These are phyloP conservation scores for Piaya cayana DNA, from an alignment of 2,113 vertebrate species.

Conservation along the genomic window DNA sequence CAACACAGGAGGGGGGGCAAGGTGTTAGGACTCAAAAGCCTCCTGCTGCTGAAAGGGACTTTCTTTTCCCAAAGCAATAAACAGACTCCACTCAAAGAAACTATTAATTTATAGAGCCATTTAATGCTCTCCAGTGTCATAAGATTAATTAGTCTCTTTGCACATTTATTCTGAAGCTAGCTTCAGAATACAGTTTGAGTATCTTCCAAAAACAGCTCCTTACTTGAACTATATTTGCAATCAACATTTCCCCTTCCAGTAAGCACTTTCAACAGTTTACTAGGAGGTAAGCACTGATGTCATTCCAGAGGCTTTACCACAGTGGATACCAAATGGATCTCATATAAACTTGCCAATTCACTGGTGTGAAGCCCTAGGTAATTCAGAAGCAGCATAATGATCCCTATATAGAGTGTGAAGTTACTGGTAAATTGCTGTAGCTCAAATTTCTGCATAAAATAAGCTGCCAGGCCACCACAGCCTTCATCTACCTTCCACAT, in stretches of 20 bases:
- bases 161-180: neutral
- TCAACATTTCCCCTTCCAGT: neutral
- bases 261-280: neutral
- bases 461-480: neutral
- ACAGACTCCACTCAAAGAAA: neutral
- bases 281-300: neutral
- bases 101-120: neutral
- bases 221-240: conserved; percentile 4
- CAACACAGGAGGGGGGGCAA: neutral
- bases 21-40: neutral
- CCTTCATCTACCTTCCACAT: neutral
- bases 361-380: neutral
- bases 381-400: neutral
- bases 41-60: neutral
- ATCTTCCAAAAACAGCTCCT: conserved; percentile 29
- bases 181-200: neutral
- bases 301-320: neutral
- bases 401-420: neutral
- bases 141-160: conserved; percentile 6
- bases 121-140: neutral
- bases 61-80: neutral
- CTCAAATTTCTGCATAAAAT: neutral
- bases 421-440: neutral
- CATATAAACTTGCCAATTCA: neutral
- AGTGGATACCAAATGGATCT: neutral